Base-by-base conservation (phyloP, 2,797 vertebrate species). In the Microtus agrestis region DNA sequence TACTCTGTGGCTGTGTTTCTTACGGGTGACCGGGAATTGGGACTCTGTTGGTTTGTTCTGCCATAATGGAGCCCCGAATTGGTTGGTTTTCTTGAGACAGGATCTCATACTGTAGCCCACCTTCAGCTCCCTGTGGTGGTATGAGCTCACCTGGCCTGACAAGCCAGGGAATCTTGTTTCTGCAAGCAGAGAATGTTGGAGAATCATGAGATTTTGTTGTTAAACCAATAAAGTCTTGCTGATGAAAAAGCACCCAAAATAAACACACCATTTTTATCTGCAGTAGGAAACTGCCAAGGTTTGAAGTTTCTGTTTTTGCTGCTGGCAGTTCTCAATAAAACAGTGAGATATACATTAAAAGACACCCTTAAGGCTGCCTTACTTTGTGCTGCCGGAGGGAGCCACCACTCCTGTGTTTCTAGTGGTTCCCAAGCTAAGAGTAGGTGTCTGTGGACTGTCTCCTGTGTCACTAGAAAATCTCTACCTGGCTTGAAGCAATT, bases 271-370 rank as follows among this genome's bases (percentile, higher is more conserved):
- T 87, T 87, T 87, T 92, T 87, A 85, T 87, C 89, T 94, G 34
- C 1, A 65, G 2, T 59, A 93, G 59, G 51, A 71, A 78, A 48
- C 34, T 51, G 74, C 51, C 71, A 67, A 34, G 63, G 87, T 91
- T 94, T 43, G 27, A 97, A 85, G 56, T 43, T 48, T 46, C 80
- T 71, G 14, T 74, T 97, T 93, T 88, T 82, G 43, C 54, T 81
- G 54, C 54, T 92, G 84, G 63, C 80, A 82, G 23, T 88, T 95
- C 59, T 93, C 73, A 74, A 0, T 90, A 61, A 89, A 89, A 51
- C 54, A 40, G 73, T 93, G 71, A 91, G 90, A 69, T 51, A 69
- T 51, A 51, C 40, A 25, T 46, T 87, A 80, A 65, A 89, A 89
- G 65, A 34, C 59, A 92, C 3, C 43, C 27, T 40, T 19, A 13